Evolutionary conservation across 2,888 invertebrate species (phyloP).

Genomic region (Chouioia cunea): DNA sequence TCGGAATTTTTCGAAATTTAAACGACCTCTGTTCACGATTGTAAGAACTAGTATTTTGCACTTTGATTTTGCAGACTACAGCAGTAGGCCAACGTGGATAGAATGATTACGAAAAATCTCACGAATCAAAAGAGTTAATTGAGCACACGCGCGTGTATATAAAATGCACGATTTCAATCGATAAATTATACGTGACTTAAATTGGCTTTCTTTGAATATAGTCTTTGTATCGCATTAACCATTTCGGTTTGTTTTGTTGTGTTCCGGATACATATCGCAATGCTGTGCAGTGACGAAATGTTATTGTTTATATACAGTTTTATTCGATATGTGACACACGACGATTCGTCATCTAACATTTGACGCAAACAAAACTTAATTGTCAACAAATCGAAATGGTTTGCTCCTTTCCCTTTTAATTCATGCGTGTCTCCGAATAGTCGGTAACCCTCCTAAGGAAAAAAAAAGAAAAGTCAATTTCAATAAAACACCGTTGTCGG

Average conservation of each 20-base stretch:
- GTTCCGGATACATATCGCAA: too few relatives aligned
- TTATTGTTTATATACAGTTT: too few relatives aligned
- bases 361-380: too few relatives aligned
- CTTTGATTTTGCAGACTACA: conserved; percentile 1
- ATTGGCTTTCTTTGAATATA: too few relatives aligned
- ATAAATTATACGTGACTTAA: background rate
- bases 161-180: conserved; percentile 20
- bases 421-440: conserved; percentile 10
- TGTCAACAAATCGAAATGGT: too few relatives aligned
- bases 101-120: conserved; percentile 13
- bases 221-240: too few relatives aligned
- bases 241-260: too few relatives aligned
- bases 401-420: background rate
- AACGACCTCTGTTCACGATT: background rate
- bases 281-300: too few relatives aligned
- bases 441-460: background rate
- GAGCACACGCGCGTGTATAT: conserved; percentile 6
- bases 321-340: too few relatives aligned
- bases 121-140: conserved; percentile 15
- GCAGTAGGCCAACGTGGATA: conserved; percentile 4
- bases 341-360: too few relatives aligned
- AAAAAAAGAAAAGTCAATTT: conserved; percentile 1
- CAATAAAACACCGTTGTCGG: conserved; percentile 20
- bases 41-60: conserved; percentile 14
- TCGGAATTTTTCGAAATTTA: background rate